Conservation (phyloP, 2,797 vertebrate species). For the Botia kubotai region DNA sequence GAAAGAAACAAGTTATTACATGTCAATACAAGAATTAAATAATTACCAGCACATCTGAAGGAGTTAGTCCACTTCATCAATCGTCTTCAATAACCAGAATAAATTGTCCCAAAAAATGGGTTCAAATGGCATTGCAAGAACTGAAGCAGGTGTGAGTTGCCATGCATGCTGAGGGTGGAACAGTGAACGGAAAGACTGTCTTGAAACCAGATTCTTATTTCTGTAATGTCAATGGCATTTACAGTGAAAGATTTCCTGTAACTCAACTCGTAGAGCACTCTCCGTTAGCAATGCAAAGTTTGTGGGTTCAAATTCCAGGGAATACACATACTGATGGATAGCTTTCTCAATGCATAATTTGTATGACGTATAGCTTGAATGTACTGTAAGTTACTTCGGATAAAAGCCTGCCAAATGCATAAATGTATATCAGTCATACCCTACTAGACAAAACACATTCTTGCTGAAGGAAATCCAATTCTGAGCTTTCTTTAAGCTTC, state of each 20-base stretch:
- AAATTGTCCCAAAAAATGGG: constrained; percentile 24
- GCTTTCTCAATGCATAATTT: too few species aligned
- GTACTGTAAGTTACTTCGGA: too few species aligned
- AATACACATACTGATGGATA: too few species aligned
- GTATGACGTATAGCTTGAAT: too few species aligned
- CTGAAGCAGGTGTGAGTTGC: constrained; percentile 22
- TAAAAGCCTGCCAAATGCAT: too few species aligned
- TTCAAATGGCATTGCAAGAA: constrained; percentile 29
- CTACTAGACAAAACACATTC: too few species aligned
- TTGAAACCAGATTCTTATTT: constrained; percentile 29
- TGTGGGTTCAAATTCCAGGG: not conserved
- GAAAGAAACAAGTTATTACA: constrained; percentile 67
- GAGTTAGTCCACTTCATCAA: constrained; percentile 12
- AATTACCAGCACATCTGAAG: constrained; percentile 8
- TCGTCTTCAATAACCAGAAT: not conserved
- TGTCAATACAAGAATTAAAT: constrained; percentile 21
- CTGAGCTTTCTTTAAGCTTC: too few species aligned
- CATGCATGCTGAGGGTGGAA: constrained; percentile 13
- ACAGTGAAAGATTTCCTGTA: not conserved
- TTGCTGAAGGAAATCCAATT: too few species aligned
- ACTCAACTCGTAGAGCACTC: too few species aligned
- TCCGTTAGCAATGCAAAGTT: not conserved
- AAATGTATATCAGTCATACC: too few species aligned
- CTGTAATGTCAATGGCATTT: not conserved
- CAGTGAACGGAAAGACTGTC: constrained; percentile 42